Evolutionary conservation across 2,888 invertebrate species (phyloP).

Genomic region (Scotopteryx bipunctaria): DNA sequence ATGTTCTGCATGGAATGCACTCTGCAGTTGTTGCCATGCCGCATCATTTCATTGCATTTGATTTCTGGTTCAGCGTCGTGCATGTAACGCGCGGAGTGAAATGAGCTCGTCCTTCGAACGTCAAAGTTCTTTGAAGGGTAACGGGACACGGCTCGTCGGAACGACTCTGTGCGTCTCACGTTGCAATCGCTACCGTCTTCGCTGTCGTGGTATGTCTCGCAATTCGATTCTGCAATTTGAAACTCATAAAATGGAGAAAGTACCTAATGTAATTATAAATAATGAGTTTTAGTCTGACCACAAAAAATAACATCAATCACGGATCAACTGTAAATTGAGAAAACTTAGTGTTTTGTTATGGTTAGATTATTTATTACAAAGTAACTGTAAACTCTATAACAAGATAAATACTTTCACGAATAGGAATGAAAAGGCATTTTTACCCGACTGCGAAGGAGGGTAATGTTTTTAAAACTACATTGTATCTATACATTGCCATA

Average conservation of each 20-base stretch:
- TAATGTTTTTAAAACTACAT: too few species aligned
- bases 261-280: not conserved
- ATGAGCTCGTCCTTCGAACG: slow-evolving; percentile 68
- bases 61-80: slow-evolving; percentile 58
- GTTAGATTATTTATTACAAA: not conserved
- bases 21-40: slow-evolving; percentile 60
- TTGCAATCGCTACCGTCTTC: slow-evolving; percentile 76
- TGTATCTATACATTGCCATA: too few species aligned
- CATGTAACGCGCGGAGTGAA: slow-evolving; percentile 69
- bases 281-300: not conserved
- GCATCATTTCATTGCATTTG: slow-evolving; percentile 51
- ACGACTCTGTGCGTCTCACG: slow-evolving; percentile 70
- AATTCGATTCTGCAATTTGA: slow-evolving; percentile 66
- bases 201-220: slow-evolving; percentile 73
- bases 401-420: not conserved
- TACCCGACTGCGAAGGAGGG: too few species aligned
- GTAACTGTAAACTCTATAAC: not conserved
- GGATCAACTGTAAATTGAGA: not conserved
- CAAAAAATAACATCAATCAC: slow-evolving; percentile 7
- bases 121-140: slow-evolving; percentile 66
- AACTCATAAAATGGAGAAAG: not conserved
- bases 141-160: slow-evolving; percentile 62
- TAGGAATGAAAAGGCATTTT: too few species aligned
- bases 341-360: not conserved
- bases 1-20: slow-evolving; percentile 76